phyloP scores from a whole-genome alignment of 2,113 vertebrate species.

The Grammomys dolichurus region DNA sequence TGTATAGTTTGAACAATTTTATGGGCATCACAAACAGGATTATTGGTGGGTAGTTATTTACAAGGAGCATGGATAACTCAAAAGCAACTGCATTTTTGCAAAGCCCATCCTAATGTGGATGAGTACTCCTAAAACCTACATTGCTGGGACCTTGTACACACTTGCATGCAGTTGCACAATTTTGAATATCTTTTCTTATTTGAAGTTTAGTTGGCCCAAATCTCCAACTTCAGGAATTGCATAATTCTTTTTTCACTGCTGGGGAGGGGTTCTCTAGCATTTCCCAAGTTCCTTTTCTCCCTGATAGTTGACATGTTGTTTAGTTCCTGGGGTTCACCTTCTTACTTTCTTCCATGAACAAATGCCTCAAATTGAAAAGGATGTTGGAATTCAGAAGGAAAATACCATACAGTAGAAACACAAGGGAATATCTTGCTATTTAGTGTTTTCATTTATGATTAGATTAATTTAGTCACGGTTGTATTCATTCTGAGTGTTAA shows the following conservation, averaged over 20 bases:
- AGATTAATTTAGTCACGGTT: not conserved
- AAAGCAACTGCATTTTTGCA: not conserved
- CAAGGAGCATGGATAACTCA: not conserved
- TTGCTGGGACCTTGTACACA: not conserved
- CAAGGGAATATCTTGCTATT: not conserved
- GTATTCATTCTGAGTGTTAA: not conserved
- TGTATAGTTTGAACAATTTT: not conserved
- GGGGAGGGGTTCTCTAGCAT: not conserved
- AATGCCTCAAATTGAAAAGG: not conserved
- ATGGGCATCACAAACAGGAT: not conserved
- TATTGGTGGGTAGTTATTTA: not conserved
- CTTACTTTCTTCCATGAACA: not conserved
- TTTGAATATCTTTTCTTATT: not conserved
- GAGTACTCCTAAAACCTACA: not conserved
- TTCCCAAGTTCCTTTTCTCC: not conserved
- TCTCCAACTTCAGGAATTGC: not conserved
- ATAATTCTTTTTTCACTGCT: not conserved
- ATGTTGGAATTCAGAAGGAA: not conserved
- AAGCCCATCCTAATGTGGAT: not conserved
- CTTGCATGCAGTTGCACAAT: not conserved
- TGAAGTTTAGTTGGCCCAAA: not conserved
- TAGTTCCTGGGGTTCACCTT: not conserved
- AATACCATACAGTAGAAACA: not conserved
- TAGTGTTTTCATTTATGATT: not conserved
- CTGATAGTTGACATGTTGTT: not conserved